Evolutionary conservation across 2,113 vertebrate genomes (phyloP).

Genomic region (Astatotilapia flaviijosephi): DNA sequence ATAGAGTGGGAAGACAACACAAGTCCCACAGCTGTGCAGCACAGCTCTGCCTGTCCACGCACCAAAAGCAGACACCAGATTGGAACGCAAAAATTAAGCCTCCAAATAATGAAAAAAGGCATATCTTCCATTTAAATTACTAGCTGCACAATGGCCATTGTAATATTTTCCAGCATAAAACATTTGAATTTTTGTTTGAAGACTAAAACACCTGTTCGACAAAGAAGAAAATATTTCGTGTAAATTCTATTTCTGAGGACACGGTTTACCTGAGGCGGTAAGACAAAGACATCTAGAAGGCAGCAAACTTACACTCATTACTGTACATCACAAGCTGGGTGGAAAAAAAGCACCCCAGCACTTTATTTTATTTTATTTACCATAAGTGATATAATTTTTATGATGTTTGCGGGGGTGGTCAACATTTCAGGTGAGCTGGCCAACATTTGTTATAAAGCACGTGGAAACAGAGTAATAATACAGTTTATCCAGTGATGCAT

Average conservation of each 20-base stretch:
- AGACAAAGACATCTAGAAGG: background rate
- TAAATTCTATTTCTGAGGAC: background rate
- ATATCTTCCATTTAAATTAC: background rate
- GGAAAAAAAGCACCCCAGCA: background rate
- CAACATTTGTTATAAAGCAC: background rate
- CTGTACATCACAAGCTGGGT: background rate
- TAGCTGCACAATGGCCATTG: background rate
- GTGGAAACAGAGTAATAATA: background rate
- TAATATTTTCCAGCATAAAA: background rate
- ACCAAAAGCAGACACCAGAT: background rate
- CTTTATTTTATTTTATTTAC: background rate
- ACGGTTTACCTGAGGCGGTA: background rate
- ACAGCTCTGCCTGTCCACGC: background rate
- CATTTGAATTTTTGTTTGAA: background rate
- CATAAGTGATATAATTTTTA: slow-evolving; percentile 4
- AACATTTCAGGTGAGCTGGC: background rate
- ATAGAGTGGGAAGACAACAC: slow-evolving; percentile 3
- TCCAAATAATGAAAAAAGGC: background rate
- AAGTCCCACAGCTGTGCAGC: slow-evolving; percentile 12
- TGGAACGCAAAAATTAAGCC: background rate
- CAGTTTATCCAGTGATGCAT: background rate
- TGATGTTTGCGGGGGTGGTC: background rate
- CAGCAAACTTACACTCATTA: background rate
- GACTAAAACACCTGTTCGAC: background rate
- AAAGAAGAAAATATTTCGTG: background rate